These are phyloP conservation scores for Myotis pilosus DNA, from an alignment of 2,797 vertebrate genomes.

Conservation along the genomic window DNA sequence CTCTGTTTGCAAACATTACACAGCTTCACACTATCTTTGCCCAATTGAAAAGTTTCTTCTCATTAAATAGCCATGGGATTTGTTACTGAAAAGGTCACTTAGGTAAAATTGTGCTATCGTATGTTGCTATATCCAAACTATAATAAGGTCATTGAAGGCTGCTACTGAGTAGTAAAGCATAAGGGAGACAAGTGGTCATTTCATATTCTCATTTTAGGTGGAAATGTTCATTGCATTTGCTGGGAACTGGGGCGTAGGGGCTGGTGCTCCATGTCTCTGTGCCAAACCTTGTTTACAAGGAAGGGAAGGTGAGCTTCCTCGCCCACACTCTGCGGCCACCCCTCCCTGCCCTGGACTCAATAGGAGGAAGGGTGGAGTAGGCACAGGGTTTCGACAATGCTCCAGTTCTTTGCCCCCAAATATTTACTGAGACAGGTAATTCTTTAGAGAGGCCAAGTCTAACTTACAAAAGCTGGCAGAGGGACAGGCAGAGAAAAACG, in stretches of 20 bases:
- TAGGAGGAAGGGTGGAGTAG: conserved; percentile 67
- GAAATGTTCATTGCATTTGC: neutral
- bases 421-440: conserved; percentile 55
- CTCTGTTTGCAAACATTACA: neutral
- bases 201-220: neutral
- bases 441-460: neutral
- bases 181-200: neutral
- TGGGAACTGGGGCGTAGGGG: neutral
- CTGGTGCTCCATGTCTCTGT: neutral
- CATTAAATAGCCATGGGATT: neutral
- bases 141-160: neutral
- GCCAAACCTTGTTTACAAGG: conserved; percentile 18
- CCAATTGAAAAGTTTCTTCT: neutral
- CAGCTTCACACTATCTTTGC: conserved; percentile 1
- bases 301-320: conserved; percentile 39
- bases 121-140: neutral
- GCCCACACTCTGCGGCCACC: neutral
- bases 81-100: neutral
- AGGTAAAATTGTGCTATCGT: neutral
- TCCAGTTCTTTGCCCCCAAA: conserved; percentile 34
- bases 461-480: conserved; percentile 11
- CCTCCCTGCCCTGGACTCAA: conserved; percentile 19
- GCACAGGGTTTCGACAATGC: conserved; percentile 18
- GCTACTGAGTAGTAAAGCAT: neutral
- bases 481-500: neutral